Percentiles rank a stretch among this genome's conserved stretches.
Evolutionary conservation across 2,797 vertebrate species (phyloP).

Genomic region (Malurus splendens): DNA sequence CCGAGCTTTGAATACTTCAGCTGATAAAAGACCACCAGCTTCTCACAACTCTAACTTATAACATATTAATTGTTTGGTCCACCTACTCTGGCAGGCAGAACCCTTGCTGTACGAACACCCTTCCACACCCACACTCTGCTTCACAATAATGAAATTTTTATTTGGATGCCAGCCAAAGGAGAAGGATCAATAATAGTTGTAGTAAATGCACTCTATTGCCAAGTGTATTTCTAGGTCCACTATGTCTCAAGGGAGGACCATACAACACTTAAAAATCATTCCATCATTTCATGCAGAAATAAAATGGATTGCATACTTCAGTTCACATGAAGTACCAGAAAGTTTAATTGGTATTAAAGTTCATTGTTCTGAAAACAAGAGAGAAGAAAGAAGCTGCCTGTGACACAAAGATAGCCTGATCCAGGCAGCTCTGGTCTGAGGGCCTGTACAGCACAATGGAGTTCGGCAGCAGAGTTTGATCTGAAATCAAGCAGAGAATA

Average conservation of each 20-base stretch:
- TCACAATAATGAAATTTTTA: not conserved
- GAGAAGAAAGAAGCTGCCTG: not conserved
- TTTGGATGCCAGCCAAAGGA: slow-evolving; percentile 1
- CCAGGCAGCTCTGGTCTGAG: not conserved
- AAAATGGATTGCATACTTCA: slow-evolving; percentile 2
- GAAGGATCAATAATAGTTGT: not conserved
- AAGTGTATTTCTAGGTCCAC: not conserved
- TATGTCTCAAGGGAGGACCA: not conserved
- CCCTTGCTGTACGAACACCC: not conserved
- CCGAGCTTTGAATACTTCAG: not conserved
- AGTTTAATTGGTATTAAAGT: not conserved
- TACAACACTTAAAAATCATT: not conserved
- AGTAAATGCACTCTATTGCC: not conserved
- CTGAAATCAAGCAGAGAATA: not conserved
- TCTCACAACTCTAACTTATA: not conserved
- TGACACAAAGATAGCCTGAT: not conserved
- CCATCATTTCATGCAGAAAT: not conserved
- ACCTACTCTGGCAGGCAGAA: not conserved
- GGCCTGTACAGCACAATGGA: not conserved
- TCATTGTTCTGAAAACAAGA: slow-evolving; percentile 7
- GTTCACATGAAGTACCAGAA: slow-evolving; percentile 12
- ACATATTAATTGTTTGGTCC: not conserved
- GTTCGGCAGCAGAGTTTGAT: not conserved
- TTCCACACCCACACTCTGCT: not conserved
- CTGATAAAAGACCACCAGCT: not conserved